Conservation (phyloP, 2,888 invertebrate genomes). For the Bellardia bayeri region DNA sequence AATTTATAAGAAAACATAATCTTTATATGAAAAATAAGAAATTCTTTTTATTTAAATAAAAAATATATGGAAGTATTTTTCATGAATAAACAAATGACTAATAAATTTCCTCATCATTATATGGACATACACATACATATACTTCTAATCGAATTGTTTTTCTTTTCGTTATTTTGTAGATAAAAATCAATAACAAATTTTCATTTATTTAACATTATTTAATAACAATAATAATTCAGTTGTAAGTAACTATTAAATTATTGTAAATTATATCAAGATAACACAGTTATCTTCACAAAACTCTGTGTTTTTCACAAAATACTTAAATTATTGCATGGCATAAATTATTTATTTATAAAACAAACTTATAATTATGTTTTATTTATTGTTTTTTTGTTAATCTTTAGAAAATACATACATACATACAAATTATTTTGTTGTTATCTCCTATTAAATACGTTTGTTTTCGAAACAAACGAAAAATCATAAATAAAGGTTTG, state of each 20-base stretch:
- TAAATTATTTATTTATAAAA: slow-evolving; percentile 36
- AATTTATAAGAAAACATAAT: no score
- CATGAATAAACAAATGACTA: background rate
- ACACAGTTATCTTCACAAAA: background rate
- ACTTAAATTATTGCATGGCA: slow-evolving; percentile 40
- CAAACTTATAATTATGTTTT: slow-evolving; percentile 29
- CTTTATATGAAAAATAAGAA: no score
- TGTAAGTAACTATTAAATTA: slow-evolving; percentile 30
- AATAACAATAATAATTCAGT: slow-evolving; percentile 10
- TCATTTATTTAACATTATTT: slow-evolving; percentile 18
- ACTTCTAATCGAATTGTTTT: background rate
- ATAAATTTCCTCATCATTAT: slow-evolving; percentile 26
- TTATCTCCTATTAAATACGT: slow-evolving; percentile 40
- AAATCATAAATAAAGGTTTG: background rate
- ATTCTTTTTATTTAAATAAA: no score
- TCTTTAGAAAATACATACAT: background rate
- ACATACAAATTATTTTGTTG: slow-evolving; percentile 41
- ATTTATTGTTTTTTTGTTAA: slow-evolving; percentile 11
- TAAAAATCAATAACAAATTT: slow-evolving; percentile 8
- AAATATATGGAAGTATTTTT: no score
- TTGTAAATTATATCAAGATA: slow-evolving; percentile 27
- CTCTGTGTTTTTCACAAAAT: background rate
- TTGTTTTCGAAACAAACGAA: slow-evolving; percentile 7
- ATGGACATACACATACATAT: no score
- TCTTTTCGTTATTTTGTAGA: background rate